A percentile compares a stretch with the other conserved stretches of the same genome.
Conservation (phyloP, 2,888 invertebrate genomes). For the Eupithecia tripunctaria region DNA sequence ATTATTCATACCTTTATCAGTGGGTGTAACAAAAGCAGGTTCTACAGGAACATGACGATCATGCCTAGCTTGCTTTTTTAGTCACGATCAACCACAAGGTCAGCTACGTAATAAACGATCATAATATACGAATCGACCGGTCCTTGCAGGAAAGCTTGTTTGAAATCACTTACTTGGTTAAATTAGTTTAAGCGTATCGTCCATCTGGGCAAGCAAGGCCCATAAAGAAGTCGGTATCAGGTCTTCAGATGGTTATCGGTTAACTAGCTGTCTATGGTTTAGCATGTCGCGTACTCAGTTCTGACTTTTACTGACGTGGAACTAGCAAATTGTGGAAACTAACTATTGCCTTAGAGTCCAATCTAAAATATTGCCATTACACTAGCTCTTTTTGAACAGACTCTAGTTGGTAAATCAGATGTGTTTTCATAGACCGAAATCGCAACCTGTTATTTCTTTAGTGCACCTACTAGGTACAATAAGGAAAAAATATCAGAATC, state of each 20-base stretch:
- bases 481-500: too few species aligned
- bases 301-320: slow-evolving; percentile 43
- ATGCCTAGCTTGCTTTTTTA: slow-evolving; percentile 54
- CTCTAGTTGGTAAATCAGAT: too few species aligned
- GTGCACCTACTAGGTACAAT: too few species aligned
- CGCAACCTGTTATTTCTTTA: not conserved
- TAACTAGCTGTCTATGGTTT: slow-evolving; percentile 71
- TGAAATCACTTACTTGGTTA: slow-evolving; percentile 57
- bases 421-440: not conserved
- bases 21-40: slow-evolving; percentile 25
- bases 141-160: slow-evolving; percentile 27
- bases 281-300: slow-evolving; percentile 51
- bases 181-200: slow-evolving; percentile 72
- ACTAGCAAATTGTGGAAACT: slow-evolving; percentile 44
- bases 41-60: slow-evolving; percentile 32
- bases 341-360: slow-evolving; percentile 9
- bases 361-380: slow-evolving; percentile 5
- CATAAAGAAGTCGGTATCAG: slow-evolving; percentile 73
- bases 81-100: slow-evolving; percentile 64
- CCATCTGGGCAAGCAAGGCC: slow-evolving; percentile 63
- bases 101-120: slow-evolving; percentile 60
- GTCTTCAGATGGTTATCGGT: slow-evolving; percentile 69
- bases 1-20: slow-evolving; percentile 12
- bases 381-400: too few species aligned
- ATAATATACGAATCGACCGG: slow-evolving; percentile 42